Conservation (phyloP, 2,888 invertebrate genomes). For the Prostheceraeus crozeri region DNA sequence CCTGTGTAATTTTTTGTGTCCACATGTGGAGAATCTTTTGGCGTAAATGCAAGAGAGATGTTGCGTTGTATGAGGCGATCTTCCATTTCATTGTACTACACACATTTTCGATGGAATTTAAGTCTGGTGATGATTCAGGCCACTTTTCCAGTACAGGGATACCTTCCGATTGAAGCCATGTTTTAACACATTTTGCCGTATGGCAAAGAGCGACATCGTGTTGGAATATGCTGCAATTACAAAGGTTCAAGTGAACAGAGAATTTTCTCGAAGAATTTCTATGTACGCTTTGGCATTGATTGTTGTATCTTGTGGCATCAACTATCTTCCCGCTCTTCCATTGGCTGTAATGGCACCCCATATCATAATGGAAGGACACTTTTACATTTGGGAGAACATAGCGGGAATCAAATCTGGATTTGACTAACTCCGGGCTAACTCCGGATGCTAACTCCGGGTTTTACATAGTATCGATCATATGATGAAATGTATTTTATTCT, state of each 20-base stretch:
- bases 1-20: conserved; percentile 14
- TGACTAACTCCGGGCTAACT: background rate
- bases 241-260: conserved; percentile 4
- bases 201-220: conserved; percentile 20
- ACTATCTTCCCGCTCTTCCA: background rate
- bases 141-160: conserved; percentile 26
- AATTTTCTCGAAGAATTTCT: conserved; percentile 6
- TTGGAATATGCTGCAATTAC: conserved; percentile 20
- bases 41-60: conserved; percentile 18
- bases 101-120: conserved; percentile 21
- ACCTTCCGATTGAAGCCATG: too few species aligned
- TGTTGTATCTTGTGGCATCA: conserved; percentile 25
- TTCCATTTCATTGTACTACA: conserved; percentile 23
- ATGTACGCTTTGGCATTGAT: conserved; percentile 21
- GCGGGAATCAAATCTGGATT: too few species aligned
- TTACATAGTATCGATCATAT: too few species aligned
- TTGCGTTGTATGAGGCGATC: conserved; percentile 12
- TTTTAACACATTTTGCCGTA: background rate
- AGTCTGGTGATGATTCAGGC: conserved; percentile 23
- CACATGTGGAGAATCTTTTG: conserved; percentile 8
- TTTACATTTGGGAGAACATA: conserved; percentile 1
- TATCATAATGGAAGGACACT: conserved; percentile 25
- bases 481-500: too few species aligned
- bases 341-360: conserved; percentile 18
- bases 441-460: background rate